These are phyloP conservation scores for Orycteropus afer DNA, from an alignment of 2,113 vertebrate genomes.

Conservation along the genomic window DNA sequence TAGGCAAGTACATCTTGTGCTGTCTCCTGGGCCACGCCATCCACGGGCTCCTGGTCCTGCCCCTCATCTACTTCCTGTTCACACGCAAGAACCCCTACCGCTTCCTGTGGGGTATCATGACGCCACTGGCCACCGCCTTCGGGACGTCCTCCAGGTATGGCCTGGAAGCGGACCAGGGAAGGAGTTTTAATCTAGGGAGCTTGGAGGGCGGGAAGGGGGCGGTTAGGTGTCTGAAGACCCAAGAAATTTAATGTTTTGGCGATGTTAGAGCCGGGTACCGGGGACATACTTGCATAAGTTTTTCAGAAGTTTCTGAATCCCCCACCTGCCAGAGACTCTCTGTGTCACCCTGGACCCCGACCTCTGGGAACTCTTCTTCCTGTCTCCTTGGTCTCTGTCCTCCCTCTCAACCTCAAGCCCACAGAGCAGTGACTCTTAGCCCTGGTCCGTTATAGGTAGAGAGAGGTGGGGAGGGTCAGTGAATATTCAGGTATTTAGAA, in stretches of 20 bases:
- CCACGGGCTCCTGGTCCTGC: constrained; percentile 91
- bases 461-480: background rate
- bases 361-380: background rate
- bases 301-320: background rate
- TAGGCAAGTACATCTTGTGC: constrained; percentile 94
- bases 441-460: background rate
- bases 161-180: accelerated
- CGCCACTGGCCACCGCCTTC: constrained; percentile 91
- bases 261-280: background rate
- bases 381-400: too few species aligned
- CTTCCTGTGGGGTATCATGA: constrained; percentile 92
- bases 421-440: background rate
- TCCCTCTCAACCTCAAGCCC: too few species aligned
- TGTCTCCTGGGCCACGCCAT: constrained; percentile 92
- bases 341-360: background rate
- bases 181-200: background rate
- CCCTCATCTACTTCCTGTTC: constrained; percentile 91
- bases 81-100: constrained; percentile 93
- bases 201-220: background rate
- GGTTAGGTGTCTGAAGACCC: background rate
- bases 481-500: background rate
- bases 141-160: constrained; percentile 94
- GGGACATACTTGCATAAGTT: background rate
- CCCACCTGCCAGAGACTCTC: too few species aligned
- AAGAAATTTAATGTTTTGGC: background rate